phyloP scores from a whole-genome alignment of 1,140 invertebrate genomes.

The Pseudomyrmex sp. region DNA sequence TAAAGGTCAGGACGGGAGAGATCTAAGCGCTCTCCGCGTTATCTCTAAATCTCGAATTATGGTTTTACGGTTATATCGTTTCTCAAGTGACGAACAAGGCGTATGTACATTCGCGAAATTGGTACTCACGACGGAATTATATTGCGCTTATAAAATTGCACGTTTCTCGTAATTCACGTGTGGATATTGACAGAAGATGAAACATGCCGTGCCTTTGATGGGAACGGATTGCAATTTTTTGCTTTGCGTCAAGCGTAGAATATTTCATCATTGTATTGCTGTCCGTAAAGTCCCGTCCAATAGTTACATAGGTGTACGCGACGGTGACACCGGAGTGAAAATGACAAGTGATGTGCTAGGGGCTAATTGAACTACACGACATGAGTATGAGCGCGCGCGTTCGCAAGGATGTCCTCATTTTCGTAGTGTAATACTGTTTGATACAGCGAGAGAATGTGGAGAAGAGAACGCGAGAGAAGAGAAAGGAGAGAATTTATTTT shows the following conservation, averaged over 20 bases:
- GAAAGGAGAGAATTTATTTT: too few species aligned
- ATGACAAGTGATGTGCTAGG: constrained; percentile 48
- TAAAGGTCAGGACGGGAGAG: background rate
- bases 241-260: constrained; percentile 21
- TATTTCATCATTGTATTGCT: constrained; percentile 33
- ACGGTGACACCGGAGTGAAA: constrained; percentile 35
- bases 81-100: background rate
- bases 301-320: constrained; percentile 31
- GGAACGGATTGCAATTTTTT: constrained; percentile 2
- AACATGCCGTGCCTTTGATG: background rate
- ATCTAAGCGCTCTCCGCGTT: background rate
- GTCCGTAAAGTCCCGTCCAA: constrained; percentile 10
- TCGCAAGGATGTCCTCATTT: constrained; percentile 26
- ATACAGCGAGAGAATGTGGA: background rate
- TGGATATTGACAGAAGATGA: background rate
- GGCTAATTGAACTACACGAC: constrained; percentile 36
- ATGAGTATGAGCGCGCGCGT: background rate
- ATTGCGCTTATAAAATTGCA: background rate
- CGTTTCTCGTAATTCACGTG: background rate
- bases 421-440: constrained; percentile 13
- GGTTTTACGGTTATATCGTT: background rate
- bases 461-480: too few species aligned
- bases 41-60: background rate
- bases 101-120: background rate
- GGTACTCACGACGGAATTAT: background rate